phyloP scores from a whole-genome alignment of 2,113 vertebrate species.

The Gasterosteus aculeatus region DNA sequence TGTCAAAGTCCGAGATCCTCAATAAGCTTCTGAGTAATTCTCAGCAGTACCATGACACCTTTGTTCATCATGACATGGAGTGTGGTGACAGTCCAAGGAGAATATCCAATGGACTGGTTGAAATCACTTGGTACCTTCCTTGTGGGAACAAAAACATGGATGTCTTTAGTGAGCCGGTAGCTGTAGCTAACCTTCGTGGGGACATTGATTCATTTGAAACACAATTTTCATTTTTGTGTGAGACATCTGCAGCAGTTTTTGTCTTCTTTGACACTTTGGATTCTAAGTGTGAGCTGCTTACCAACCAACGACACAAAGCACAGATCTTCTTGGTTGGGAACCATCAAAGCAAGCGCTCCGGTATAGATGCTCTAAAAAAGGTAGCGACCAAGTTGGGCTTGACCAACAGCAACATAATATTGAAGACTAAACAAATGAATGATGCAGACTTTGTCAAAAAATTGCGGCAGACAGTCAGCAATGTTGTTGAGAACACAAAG shows the following conservation, averaged over 20 bases:
- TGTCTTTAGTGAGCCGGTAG: slow-evolving; percentile 76
- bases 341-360: slow-evolving; percentile 27
- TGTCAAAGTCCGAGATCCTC: slow-evolving; percentile 84
- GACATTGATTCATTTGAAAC: slow-evolving; percentile 71
- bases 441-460: slow-evolving; percentile 62
- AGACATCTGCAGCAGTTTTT: slow-evolving; percentile 81
- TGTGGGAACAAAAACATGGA: slow-evolving; percentile 67
- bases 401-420: slow-evolving; percentile 44
- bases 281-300: slow-evolving; percentile 64
- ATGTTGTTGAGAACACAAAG: slow-evolving; percentile 15
- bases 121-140: slow-evolving; percentile 83
- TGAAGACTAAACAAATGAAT: slow-evolving; percentile 61
- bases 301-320: slow-evolving; percentile 44
- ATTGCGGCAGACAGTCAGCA: slow-evolving; percentile 32
- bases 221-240: slow-evolving; percentile 80
- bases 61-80: slow-evolving; percentile 76
- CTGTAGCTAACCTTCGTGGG: slow-evolving; percentile 79
- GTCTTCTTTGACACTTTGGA: slow-evolving; percentile 76
- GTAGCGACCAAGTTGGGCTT: slow-evolving; percentile 40
- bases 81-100: slow-evolving; percentile 63
- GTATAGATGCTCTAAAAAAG: background rate
- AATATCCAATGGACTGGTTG: slow-evolving; percentile 82
- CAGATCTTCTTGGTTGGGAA: slow-evolving; percentile 68
- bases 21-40: slow-evolving; percentile 80
- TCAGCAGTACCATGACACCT: slow-evolving; percentile 74